These are phyloP conservation scores for Bombus balteatus DNA, from an alignment of 1,140 invertebrate species.

Conservation along the genomic window DNA sequence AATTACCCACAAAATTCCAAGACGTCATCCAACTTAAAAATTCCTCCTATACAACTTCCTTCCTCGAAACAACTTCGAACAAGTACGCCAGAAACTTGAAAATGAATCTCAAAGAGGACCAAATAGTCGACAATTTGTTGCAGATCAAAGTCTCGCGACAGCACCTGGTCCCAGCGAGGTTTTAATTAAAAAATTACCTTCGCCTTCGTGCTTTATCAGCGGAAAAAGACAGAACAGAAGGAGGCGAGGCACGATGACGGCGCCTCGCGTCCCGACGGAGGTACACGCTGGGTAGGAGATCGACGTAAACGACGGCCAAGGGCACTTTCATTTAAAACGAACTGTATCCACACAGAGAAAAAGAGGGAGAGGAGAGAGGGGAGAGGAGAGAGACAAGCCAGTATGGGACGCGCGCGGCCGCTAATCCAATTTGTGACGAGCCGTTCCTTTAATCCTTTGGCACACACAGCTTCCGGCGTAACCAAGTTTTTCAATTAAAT, in stretches of 20 bases:
- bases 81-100: too few relatives aligned
- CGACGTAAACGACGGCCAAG: constrained; percentile 58
- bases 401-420: constrained; percentile 38
- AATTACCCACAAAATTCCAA: too few relatives aligned
- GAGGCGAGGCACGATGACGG: not conserved
- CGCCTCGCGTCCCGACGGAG: not conserved
- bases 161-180: not conserved
- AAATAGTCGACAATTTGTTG: not conserved
- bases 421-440: constrained; percentile 65
- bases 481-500: constrained; percentile 69
- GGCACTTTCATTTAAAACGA: constrained; percentile 68
- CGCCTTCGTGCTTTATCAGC: constrained; percentile 25
- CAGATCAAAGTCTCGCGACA: constrained; percentile 45
- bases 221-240: not conserved
- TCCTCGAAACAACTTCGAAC: too few relatives aligned
- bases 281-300: constrained; percentile 21
- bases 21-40: too few relatives aligned
- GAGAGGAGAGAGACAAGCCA: not conserved
- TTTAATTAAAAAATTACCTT: constrained; percentile 62
- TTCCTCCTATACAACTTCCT: too few relatives aligned
- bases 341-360: constrained; percentile 38
- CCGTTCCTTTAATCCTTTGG: constrained; percentile 69
- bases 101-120: too few relatives aligned
- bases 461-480: constrained; percentile 46
- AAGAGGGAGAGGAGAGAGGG: not conserved